Conservation (phyloP, 2,888 invertebrate species). For the Agrotis segetum region DNA sequence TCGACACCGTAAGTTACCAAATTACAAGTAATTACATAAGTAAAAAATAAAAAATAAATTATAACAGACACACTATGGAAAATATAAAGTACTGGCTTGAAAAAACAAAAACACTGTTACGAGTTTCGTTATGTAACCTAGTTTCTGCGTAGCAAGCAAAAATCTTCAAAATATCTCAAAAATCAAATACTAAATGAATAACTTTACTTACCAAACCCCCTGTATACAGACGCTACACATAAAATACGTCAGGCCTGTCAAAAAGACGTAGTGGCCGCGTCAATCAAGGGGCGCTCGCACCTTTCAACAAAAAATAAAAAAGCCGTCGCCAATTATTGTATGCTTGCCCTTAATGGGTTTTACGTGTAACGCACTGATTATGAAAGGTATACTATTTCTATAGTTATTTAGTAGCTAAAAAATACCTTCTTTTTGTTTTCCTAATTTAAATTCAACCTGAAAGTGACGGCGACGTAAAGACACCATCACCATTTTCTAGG, state of each 20-base stretch:
- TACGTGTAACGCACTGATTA: conserved; percentile 82
- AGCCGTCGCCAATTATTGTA: conserved; percentile 85
- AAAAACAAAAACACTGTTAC: no score
- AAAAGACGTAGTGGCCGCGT: conserved; percentile 88
- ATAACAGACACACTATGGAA: no score
- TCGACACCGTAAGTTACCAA: no score
- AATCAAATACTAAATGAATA: not conserved
- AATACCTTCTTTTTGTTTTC: not conserved
- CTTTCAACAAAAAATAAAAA: conserved; percentile 79
- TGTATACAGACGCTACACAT: conserved; percentile 75
- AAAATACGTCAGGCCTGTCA: conserved; percentile 85
- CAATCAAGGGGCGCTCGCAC: conserved; percentile 83
- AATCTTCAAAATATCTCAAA: not conserved
- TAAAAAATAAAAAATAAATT: no score
- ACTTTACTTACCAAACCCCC: conserved; percentile 63
- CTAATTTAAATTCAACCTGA: not conserved
- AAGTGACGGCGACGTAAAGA: not conserved
- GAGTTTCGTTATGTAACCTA: no score
- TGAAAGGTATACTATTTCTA: conserved; percentile 76
- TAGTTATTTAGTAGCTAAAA: conserved; percentile 27
- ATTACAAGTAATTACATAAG: no score
- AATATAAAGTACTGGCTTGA: no score
- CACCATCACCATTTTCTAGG: not conserved
- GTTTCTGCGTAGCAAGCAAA: no score
- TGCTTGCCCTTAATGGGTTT: conserved; percentile 88